phyloP scores from a whole-genome alignment of 2,888 invertebrate species.

The Diloba caeruleocephala region DNA sequence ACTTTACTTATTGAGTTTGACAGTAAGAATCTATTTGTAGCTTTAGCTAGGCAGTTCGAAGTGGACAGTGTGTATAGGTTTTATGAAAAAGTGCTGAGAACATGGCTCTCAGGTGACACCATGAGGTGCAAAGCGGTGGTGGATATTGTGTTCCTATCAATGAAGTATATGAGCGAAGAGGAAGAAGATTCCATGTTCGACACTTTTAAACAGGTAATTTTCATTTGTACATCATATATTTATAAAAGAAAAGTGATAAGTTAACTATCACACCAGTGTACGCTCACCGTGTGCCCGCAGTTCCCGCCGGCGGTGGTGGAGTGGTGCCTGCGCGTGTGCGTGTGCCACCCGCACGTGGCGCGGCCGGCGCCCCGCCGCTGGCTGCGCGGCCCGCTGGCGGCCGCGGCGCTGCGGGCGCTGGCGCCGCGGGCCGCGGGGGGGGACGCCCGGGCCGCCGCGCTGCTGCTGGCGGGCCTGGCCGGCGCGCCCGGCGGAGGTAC shows the following conservation, averaged over 20 bases:
- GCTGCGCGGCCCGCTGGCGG: conserved; percentile 65
- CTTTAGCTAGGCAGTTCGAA: conserved; percentile 73
- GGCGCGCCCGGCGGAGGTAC: conserved; percentile 50
- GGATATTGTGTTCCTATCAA: conserved; percentile 90
- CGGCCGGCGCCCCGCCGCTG: conserved; percentile 79
- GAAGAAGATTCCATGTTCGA: conserved; percentile 88
- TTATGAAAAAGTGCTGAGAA: conserved; percentile 73
- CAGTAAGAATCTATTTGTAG: conserved; percentile 84
- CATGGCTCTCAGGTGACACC: conserved; percentile 86
- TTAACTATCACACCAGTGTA: too few species aligned
- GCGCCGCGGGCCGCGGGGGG: conserved; percentile 63
- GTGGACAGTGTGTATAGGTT: conserved; percentile 60
- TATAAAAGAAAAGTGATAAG: too few species aligned
- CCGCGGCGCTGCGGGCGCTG: conserved; percentile 57
- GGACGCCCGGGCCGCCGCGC: conserved; percentile 11
- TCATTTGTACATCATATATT: too few species aligned
- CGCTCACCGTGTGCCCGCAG: conserved; percentile 56
- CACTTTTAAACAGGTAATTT: conserved; percentile 87
- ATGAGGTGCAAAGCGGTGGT: conserved; percentile 88
- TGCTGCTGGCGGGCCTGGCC: conserved; percentile 56
- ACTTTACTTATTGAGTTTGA: conserved; percentile 89
- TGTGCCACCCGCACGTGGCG: conserved; percentile 80
- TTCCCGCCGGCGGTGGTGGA: conserved; percentile 66
- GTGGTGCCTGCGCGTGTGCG: conserved; percentile 77
- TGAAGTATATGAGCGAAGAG: conserved; percentile 85